Percentiles rank a stretch among this genome's conserved stretches.
Evolutionary conservation across 2,888 invertebrate genomes (phyloP).

Genomic region (Hirtodrosophila trivittata): DNA sequence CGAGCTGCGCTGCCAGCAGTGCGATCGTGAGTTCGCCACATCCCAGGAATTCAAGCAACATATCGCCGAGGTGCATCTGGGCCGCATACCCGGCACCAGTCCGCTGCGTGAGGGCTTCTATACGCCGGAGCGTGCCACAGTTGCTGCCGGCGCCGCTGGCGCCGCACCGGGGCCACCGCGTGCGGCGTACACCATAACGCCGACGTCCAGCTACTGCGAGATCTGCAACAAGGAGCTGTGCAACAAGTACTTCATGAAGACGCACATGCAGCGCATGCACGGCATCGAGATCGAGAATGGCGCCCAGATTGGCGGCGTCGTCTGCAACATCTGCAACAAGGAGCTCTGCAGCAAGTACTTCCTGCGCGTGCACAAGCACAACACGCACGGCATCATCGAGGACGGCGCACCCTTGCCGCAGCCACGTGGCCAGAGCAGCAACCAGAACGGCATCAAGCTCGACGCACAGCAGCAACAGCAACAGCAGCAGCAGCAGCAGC

Average conservation of each 20-base stretch:
- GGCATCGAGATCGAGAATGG: slow-evolving; percentile 97
- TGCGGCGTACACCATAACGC: slow-evolving; percentile 86
- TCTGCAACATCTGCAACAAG: slow-evolving; percentile 98
- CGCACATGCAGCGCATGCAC: slow-evolving; percentile 99
- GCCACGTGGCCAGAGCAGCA: slow-evolving; percentile 76
- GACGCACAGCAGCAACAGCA: slow-evolving; percentile 64
- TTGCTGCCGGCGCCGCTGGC: slow-evolving; percentile 28
- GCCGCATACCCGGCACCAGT: slow-evolving; percentile 67
- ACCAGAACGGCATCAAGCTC: slow-evolving; percentile 78
- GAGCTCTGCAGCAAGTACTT: slow-evolving; percentile 99
- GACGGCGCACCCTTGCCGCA: slow-evolving; percentile 87
- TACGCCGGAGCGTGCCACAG: slow-evolving; percentile 84
- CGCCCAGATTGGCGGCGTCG: slow-evolving; percentile 95
- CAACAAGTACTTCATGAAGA: slow-evolving; percentile 99
- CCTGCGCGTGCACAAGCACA: slow-evolving; percentile 97
- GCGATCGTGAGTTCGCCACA: slow-evolving; percentile 86
- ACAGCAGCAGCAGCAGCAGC: slow-evolving; percentile 45
- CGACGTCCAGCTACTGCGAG: slow-evolving; percentile 96
- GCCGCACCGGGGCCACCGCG: slow-evolving; percentile 33
- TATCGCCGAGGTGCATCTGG: slow-evolving; percentile 87
- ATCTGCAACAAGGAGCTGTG: slow-evolving; percentile 99
- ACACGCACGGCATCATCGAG: slow-evolving; percentile 97
- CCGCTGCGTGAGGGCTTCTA: slow-evolving; percentile 84
- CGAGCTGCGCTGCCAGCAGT: slow-evolving; percentile 82
- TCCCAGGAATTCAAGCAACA: slow-evolving; percentile 89